Evolutionary conservation across 1,140 invertebrate genomes (phyloP).

Genomic region (Tenebrio molitor): DNA sequence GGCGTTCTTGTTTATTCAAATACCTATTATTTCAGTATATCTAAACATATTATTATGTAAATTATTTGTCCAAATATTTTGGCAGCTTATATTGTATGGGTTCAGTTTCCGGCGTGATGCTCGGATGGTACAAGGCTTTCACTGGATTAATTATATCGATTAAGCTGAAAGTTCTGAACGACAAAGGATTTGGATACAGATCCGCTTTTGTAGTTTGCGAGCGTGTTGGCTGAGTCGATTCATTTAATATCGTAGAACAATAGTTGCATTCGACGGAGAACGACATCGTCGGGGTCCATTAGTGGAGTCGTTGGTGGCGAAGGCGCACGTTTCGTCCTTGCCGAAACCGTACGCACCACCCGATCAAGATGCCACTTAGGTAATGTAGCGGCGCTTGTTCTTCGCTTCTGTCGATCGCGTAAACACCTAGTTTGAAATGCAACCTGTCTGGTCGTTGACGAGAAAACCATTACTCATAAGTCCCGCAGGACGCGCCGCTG

Average conservation of each 20-base stretch:
- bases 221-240: slow-evolving; percentile 4
- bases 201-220: slow-evolving; percentile 11
- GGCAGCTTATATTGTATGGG: neutral
- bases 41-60: slow-evolving; percentile 10
- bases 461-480: slow-evolving; percentile 62
- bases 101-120: slow-evolving; percentile 16
- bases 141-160: slow-evolving; percentile 25
- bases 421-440: slow-evolving; percentile 32
- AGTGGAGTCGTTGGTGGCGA: neutral
- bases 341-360: neutral
- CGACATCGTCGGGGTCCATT: slow-evolving; percentile 9
- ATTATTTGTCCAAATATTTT: slow-evolving; percentile 31
- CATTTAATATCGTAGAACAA: slow-evolving; percentile 22
- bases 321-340: slow-evolving; percentile 3
- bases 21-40: slow-evolving; percentile 1
- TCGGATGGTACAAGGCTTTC: slow-evolving; percentile 2
- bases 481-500: slow-evolving; percentile 53
- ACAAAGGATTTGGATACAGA: slow-evolving; percentile 26
- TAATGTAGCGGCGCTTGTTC: slow-evolving; percentile 27
- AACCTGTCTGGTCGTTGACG: slow-evolving; percentile 51
- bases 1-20: slow-evolving; percentile 3
- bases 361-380: slow-evolving; percentile 7
- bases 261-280: slow-evolving; percentile 22
- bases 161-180: slow-evolving; percentile 23
- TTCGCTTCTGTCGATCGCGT: slow-evolving; percentile 10